Percentiles rank a stretch among this genome's conserved stretches.
Conservation (phyloP, 2,113 vertebrate species). For the Azemiops feae region DNA sequence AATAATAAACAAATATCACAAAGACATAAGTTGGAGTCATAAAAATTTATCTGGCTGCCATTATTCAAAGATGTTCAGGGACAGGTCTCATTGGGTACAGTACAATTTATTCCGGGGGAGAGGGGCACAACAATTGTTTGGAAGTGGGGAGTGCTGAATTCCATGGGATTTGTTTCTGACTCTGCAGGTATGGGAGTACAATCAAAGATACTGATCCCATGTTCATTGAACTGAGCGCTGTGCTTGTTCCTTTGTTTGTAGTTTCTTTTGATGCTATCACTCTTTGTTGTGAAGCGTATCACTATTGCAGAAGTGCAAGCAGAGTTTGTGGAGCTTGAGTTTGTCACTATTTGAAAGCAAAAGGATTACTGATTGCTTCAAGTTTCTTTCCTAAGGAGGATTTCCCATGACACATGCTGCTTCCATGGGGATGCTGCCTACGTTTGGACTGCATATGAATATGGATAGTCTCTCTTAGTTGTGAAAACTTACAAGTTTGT, state of each 20-base stretch:
- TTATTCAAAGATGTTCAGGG: background rate
- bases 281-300: background rate
- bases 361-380: background rate
- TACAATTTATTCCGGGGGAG: background rate
- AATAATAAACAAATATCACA: background rate
- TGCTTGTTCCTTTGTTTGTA: background rate
- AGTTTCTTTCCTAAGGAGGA: background rate
- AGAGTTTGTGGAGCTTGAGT: background rate
- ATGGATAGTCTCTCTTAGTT: background rate
- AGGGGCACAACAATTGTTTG: background rate
- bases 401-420: background rate
- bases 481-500: background rate
- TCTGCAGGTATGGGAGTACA: background rate
- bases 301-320: background rate
- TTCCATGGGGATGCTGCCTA: background rate
- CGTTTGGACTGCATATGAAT: background rate
- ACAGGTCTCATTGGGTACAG: background rate
- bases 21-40: background rate
- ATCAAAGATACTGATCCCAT: background rate
- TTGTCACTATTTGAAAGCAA: background rate
- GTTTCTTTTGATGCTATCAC: background rate
- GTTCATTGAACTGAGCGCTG: background rate
- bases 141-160: background rate
- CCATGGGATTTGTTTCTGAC: background rate
- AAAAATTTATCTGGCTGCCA: background rate